These are phyloP conservation scores for Drosophila lacertosa DNA, from an alignment of 1,140 invertebrate genomes.

Conservation along the genomic window DNA sequence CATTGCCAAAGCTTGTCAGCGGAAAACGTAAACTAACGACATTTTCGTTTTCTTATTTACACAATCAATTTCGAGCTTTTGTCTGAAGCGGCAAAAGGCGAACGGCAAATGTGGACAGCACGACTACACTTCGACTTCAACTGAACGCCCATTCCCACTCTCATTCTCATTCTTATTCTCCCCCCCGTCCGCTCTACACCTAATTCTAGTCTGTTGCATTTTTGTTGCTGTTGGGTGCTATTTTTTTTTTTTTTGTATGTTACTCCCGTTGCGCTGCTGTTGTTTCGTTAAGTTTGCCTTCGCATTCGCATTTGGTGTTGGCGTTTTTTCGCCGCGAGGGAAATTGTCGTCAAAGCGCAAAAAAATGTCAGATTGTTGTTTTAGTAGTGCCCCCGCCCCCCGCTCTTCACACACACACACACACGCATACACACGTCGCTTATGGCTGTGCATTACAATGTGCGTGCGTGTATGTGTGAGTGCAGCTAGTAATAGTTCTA, in stretches of 20 bases:
- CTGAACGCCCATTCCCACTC: constrained; percentile 29
- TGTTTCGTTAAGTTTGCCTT: constrained; percentile 51
- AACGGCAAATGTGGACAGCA: constrained; percentile 51
- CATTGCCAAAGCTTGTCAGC: constrained; percentile 71
- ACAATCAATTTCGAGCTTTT: constrained; percentile 79
- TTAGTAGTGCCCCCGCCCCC: constrained; percentile 39
- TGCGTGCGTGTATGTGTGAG: constrained; percentile 26
- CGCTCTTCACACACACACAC: not conserved
- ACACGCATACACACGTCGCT: constrained; percentile 38
- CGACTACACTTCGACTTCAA: constrained; percentile 17
- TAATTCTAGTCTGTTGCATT: constrained; percentile 7
- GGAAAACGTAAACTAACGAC: constrained; percentile 82
- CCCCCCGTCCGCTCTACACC: too few species aligned
- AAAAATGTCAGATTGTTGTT: constrained; percentile 81
- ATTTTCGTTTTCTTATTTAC: constrained; percentile 81
- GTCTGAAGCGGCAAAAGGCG: constrained; percentile 63
- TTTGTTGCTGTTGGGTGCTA: not conserved
- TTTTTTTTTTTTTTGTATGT: constrained; percentile 17
- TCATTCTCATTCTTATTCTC: not conserved
- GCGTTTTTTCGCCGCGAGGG: constrained; percentile 68
- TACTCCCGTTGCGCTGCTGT: constrained; percentile 34
- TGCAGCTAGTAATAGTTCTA: constrained; percentile 52
- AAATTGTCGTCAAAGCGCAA: constrained; percentile 79
- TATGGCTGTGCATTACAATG: constrained; percentile 39
- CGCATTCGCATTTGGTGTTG: constrained; percentile 42